Percentiles rank a stretch among this genome's conserved stretches.
Conservation (phyloP, 2,113 vertebrate genomes). For the Tauraco erythrolophus region DNA sequence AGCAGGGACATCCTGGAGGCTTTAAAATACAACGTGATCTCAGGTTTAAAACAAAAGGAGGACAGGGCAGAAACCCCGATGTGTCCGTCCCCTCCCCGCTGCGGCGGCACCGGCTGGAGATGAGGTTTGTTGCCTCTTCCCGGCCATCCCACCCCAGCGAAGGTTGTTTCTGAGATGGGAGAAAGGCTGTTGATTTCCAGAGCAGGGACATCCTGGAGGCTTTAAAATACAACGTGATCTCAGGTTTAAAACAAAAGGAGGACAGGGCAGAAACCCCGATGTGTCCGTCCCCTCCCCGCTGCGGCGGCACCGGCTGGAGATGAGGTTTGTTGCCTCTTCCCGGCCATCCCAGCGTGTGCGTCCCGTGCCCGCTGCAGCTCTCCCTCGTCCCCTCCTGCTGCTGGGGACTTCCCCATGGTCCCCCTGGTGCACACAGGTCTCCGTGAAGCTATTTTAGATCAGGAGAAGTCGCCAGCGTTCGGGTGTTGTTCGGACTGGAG, state of each 20-base stretch:
- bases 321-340: neutral
- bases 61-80: neutral
- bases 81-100: neutral
- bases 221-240: neutral
- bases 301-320: rapidly evolving
- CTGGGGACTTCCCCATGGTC: rapidly evolving
- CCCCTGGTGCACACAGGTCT: neutral
- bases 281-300: neutral
- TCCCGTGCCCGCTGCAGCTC: rapidly evolving
- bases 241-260: neutral
- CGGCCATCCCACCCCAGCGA: neutral
- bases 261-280: neutral
- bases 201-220: neutral
- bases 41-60: neutral
- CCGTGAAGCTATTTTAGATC: neutral
- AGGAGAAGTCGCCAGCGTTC: rapidly evolving
- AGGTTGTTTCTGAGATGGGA: neutral
- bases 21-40: neutral
- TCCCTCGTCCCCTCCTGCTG: rapidly evolving
- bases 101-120: rapidly evolving
- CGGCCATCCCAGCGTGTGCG: rapidly evolving
- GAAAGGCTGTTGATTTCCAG: neutral
- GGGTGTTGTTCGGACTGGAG: rapidly evolving
- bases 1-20: neutral
- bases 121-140: no score